These are phyloP conservation scores for Holcopasites calliopsidis DNA, from an alignment of 1,140 invertebrate genomes.

Conservation along the genomic window DNA sequence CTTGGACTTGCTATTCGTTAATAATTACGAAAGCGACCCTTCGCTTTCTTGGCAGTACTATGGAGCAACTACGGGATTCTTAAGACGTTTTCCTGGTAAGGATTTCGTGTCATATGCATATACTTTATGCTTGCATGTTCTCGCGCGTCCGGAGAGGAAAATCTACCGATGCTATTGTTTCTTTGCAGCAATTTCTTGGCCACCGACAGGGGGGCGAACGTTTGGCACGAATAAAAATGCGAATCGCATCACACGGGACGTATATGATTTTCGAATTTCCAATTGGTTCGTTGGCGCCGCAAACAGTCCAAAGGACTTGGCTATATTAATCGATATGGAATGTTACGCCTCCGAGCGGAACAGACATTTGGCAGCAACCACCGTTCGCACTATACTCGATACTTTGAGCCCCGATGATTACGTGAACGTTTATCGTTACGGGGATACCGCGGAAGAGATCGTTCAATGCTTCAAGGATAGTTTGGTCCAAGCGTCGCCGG, in stretches of 20 bases:
- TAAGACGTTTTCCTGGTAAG: conserved; percentile 95
- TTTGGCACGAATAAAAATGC: conserved; percentile 60
- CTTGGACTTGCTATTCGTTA: conserved; percentile 93
- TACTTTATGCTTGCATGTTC: background rate
- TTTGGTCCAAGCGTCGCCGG: conserved; percentile 91
- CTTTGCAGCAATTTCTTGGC: conserved; percentile 86
- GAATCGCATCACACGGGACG: conserved; percentile 82
- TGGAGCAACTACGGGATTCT: conserved; percentile 94
- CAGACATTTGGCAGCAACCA: conserved; percentile 91
- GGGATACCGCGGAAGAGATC: conserved; percentile 86
- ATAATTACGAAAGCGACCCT: conserved; percentile 95
- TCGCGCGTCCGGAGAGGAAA: no score
- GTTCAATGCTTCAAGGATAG: conserved; percentile 93
- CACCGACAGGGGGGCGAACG: conserved; percentile 81
- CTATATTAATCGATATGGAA: conserved; percentile 93
- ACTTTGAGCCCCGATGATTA: conserved; percentile 98
- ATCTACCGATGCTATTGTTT: background rate
- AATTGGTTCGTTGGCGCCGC: conserved; percentile 98
- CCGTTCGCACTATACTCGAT: conserved; percentile 93
- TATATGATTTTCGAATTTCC: conserved; percentile 93
- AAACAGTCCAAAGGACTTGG: conserved; percentile 97
- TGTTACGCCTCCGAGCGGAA: conserved; percentile 94
- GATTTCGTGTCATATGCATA: background rate
- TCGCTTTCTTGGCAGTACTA: conserved; percentile 98
- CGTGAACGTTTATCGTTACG: conserved; percentile 95